Percentiles rank a stretch among this genome's conserved stretches.
phyloP scores from a whole-genome alignment of 2,888 invertebrate species.

The Scaptomyza cyrtandrae region DNA sequence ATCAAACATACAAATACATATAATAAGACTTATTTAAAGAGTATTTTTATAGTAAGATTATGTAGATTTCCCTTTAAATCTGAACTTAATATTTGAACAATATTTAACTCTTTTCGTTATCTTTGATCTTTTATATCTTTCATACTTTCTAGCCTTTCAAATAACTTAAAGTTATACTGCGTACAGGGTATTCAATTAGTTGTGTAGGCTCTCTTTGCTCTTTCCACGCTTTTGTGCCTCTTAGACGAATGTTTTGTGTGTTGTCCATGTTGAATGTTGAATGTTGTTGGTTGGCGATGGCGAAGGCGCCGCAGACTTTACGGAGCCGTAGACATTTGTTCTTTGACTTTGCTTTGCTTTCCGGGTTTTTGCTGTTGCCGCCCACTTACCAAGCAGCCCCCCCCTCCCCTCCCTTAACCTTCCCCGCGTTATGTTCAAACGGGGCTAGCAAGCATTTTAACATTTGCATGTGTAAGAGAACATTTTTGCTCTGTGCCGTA shows the following conservation, averaged over 20 bases:
- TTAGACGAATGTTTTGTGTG: constrained; percentile 48
- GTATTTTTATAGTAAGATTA: no score
- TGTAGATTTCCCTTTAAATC: no score
- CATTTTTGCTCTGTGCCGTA: constrained; percentile 13
- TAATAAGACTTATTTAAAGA: no score
- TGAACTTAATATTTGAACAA: no score
- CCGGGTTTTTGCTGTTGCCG: constrained; percentile 42
- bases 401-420: not conserved
- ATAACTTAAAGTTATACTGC: no score
- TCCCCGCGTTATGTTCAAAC: no score
- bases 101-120: not conserved
- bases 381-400: not conserved
- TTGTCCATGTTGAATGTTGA: constrained; percentile 44
- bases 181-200: constrained; percentile 21
- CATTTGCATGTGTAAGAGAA: constrained; percentile 23
- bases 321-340: constrained; percentile 71
- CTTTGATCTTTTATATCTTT: not conserved
- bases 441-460: not conserved
- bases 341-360: constrained; percentile 78
- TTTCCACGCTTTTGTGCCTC: constrained; percentile 14
- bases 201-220: not conserved
- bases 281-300: constrained; percentile 7
- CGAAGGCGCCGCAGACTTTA: constrained; percentile 27
- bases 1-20: no score
- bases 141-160: no score